phyloP scores from a whole-genome alignment of 2,888 invertebrate species.

The Sphaeridia pumilis region DNA sequence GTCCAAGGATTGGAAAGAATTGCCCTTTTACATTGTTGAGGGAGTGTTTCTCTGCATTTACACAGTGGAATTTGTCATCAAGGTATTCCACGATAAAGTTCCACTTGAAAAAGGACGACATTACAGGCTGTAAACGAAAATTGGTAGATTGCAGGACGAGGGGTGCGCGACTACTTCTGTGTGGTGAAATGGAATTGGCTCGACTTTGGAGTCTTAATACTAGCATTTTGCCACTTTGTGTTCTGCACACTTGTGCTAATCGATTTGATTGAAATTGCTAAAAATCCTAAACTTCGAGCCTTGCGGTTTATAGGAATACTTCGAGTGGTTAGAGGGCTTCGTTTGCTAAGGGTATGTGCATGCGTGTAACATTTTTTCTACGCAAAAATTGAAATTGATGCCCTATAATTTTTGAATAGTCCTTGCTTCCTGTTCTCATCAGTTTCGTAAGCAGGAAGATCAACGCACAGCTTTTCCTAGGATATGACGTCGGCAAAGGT shows the following conservation, averaged over 20 bases:
- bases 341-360: slow-evolving; percentile 39
- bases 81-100: slow-evolving; percentile 16
- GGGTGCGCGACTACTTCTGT: slow-evolving; percentile 41
- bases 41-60: slow-evolving; percentile 22
- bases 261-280: slow-evolving; percentile 37
- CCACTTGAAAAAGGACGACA: background rate
- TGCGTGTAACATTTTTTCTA: too few species aligned
- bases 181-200: slow-evolving; percentile 50
- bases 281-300: slow-evolving; percentile 43
- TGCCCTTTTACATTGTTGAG: slow-evolving; percentile 15
- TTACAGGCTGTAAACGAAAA: background rate
- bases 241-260: background rate
- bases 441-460: slow-evolving; percentile 47
- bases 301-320: slow-evolving; percentile 44
- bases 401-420: slow-evolving; percentile 36
- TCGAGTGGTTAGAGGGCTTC: slow-evolving; percentile 43
- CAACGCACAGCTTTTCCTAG: slow-evolving; percentile 48
- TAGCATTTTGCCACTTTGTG: slow-evolving; percentile 37
- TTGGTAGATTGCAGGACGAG: slow-evolving; percentile 28
- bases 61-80: slow-evolving; percentile 24
- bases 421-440: slow-evolving; percentile 45
- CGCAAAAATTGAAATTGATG: too few species aligned
- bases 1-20: background rate
- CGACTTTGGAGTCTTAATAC: slow-evolving; percentile 44
- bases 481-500: slow-evolving; percentile 54